Conservation (phyloP, 2,888 invertebrate species). For the Tipula lateralis region DNA sequence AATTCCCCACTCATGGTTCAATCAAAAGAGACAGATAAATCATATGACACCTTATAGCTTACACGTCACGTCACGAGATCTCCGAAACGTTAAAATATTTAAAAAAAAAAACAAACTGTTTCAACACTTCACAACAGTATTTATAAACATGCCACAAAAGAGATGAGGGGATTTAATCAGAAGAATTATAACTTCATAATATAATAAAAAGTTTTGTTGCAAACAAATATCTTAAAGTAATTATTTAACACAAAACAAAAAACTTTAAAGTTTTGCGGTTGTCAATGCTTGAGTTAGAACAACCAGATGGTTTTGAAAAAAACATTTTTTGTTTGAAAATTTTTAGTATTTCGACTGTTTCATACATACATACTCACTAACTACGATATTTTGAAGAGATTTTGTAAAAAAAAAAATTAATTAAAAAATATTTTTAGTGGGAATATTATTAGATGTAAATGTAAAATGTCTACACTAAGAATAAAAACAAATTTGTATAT, state of each 20-base stretch:
- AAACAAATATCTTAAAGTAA: not conserved
- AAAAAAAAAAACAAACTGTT: no score
- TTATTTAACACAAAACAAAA: not conserved
- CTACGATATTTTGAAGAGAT: not conserved
- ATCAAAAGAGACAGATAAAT: not conserved
- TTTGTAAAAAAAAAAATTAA: not conserved
- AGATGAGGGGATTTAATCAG: not conserved
- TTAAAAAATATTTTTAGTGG: not conserved
- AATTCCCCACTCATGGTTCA: no score
- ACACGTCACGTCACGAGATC: not conserved
- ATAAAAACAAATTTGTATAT: not conserved
- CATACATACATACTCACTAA: not conserved
- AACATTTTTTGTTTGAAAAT: not conserved
- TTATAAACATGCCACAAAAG: not conserved
- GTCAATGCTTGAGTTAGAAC: not conserved
- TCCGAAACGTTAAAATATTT: no score
- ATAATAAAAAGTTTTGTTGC: not conserved
- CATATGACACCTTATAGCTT: not conserved
- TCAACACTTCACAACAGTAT: not conserved
- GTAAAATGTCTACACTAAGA: not conserved
- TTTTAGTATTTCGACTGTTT: not conserved
- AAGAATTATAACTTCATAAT: not conserved
- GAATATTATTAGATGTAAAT: not conserved
- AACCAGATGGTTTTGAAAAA: not conserved
- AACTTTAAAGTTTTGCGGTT: not conserved